Percentiles rank a stretch among this genome's conserved stretches.
These are phyloP conservation scores for Mastacembelus armatus DNA, from an alignment of 2,797 vertebrate genomes.

Conservation along the genomic window DNA sequence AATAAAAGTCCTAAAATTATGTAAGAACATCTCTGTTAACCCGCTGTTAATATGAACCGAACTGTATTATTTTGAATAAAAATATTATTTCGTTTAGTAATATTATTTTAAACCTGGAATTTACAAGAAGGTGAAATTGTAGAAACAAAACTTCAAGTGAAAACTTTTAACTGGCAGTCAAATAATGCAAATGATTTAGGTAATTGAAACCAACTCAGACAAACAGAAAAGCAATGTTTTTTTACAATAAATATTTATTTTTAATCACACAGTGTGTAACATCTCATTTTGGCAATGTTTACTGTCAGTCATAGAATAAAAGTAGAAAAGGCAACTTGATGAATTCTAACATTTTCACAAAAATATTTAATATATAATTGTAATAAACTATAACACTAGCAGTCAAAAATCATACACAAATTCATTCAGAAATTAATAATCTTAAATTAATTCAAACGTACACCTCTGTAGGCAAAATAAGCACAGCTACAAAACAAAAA, in stretches of 20 bases:
- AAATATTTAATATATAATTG: conserved; percentile 13
- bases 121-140: too few species aligned
- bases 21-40: too few species aligned
- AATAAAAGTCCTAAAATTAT: not conserved
- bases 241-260: conserved; percentile 67
- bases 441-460: conserved; percentile 17
- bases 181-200: not conserved
- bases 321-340: conserved; percentile 57
- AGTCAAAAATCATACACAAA: conserved; percentile 7
- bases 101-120: too few species aligned
- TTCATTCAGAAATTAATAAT: not conserved
- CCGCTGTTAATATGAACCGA: too few species aligned
- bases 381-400: conserved; percentile 13
- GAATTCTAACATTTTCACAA: conserved; percentile 39
- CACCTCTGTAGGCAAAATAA: conserved; percentile 8
- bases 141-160: too few species aligned
- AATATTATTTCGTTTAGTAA: too few species aligned
- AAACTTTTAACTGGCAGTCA: too few species aligned
- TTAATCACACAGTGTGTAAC: conserved; percentile 47
- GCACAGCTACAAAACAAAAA: not conserved
- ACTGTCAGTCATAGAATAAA: conserved; percentile 32
- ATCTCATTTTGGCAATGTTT: conserved; percentile 53
- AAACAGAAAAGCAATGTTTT: not conserved
- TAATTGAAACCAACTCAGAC: not conserved
- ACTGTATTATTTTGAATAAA: not conserved